Evolutionary conservation across 2,113 vertebrate genomes (phyloP), one percentile per base, ranked within the genome.

Genomic region (Petroica traversi): DNA sequence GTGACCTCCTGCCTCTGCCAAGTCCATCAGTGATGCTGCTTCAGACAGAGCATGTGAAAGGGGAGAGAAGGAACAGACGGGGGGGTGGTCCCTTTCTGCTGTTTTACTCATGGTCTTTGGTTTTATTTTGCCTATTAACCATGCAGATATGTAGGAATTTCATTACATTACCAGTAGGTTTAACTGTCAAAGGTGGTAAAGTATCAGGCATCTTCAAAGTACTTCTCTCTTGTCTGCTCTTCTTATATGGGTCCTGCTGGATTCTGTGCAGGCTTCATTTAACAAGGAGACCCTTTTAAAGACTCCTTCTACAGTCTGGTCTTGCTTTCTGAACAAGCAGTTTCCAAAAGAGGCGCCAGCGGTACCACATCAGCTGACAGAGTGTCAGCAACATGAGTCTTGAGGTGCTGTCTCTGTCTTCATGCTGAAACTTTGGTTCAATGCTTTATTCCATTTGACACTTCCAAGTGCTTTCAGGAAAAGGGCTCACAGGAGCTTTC

Each of bases 171-270:
- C 46, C 45, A 38, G 28, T 2, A 22, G 20, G 13, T 4, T 48
- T 66, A 73, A 55, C 43, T 92, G 33, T 48, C 38, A 78, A 24
- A 84, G 57, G 18, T 43, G 22, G 52, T 74, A 67, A 74, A 54
- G 45, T 14, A 34, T 48, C 0, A 0, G 5, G 24, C 14, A 4
- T 51, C 54, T 41, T 68, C n/a, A 8, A 46, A 49, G 24, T n/a
- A 25, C 46, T 52, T 45, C n/a, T 19, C 52, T 81, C 48, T 5
- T 25, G 4, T 64, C 33, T 57, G 38, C 19, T 64, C 17, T 75
- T 73, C 58, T 79, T 76, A 31, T 20, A 7, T 0, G 8, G 23
- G 6, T 68, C 28, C 40, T 82, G 57, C n/a, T 79, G 84, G 24
- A 54, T 75, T 85, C 73, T 85, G 22, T 63, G 57, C 46, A 46